Evolutionary conservation across 2,797 vertebrate species (phyloP), one percentile per base, ranked within the genome.

Genomic region (Distichodus sexfasciatus): DNA sequence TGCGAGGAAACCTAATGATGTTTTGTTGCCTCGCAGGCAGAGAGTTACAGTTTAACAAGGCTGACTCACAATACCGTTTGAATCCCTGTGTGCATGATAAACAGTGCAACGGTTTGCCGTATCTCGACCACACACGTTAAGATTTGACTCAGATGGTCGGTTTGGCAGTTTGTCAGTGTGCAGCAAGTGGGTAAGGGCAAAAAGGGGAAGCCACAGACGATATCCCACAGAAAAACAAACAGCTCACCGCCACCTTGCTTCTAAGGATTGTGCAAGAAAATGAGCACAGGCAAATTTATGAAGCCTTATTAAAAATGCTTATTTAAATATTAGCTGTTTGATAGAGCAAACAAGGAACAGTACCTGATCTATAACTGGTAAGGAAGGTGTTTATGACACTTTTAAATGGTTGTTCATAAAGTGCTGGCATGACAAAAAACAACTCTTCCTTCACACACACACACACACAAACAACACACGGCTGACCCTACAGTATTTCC

Each of bases 141-240:
- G 26, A 48, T 19, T 33, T 24, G 57, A 54, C 36, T 70, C 67
- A 62, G 24, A 33, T 15, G 4, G 38, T 14, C 4, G 31, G 35
- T 35, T 61, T 53, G 28, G 17, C 36, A 51, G 46, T 29, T 17
- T 38, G 26, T 31, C 6, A 50, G 33, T 0, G 21, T 59, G 55
- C 14, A 36, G 14, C 10, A 23, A 55, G 51, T 19, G 51, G 6
- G 38, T 19, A 9, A 35, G 29, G 9, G 51, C 29, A 55, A 11
- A n/a, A 19, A 35, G 23, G 36, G 38, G 35, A 41, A 60, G 19
- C 55, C 36, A 21, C 36, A 60, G 6, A 31, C 8, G 26, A 31
- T 53, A 29, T 53, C 51, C 51, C 28, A 55, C 17, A 55, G 15
- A 55, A 55, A 35, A 33, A 55, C 2, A 54, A 54, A 54, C 48